Evolutionary conservation across 2,113 vertebrate genomes (phyloP).

Genomic region (Serranochromis macrocephalus): DNA sequence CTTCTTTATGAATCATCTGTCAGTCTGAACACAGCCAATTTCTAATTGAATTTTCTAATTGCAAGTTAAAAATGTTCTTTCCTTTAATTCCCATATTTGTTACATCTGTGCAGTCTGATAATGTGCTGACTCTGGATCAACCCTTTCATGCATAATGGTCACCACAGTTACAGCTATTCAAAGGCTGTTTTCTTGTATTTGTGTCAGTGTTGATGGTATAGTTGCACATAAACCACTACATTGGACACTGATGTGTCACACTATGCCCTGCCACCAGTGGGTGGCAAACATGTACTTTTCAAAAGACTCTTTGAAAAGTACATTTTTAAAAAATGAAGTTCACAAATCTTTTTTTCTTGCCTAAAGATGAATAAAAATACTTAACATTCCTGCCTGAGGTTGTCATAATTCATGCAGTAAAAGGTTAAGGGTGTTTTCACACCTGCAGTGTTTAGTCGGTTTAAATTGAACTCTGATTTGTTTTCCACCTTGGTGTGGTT

Average conservation of each 20-base stretch:
- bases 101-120: background rate
- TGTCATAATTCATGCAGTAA: background rate
- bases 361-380: background rate
- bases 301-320: background rate
- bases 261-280: background rate
- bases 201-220: background rate
- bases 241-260: too few species aligned
- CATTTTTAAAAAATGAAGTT: background rate
- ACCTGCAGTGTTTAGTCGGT: accelerated
- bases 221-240: background rate
- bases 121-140: background rate
- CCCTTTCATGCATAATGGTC: accelerated
- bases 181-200: background rate
- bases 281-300: background rate
- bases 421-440: accelerated
- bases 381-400: background rate
- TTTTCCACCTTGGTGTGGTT: background rate
- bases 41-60: background rate
- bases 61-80: background rate
- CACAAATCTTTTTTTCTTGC: background rate
- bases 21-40: background rate
- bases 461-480: background rate
- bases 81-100: background rate
- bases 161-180: accelerated
- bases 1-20: background rate